Evolutionary conservation across 2,113 vertebrate genomes (phyloP).

Genomic region (Alethe diademata): DNA sequence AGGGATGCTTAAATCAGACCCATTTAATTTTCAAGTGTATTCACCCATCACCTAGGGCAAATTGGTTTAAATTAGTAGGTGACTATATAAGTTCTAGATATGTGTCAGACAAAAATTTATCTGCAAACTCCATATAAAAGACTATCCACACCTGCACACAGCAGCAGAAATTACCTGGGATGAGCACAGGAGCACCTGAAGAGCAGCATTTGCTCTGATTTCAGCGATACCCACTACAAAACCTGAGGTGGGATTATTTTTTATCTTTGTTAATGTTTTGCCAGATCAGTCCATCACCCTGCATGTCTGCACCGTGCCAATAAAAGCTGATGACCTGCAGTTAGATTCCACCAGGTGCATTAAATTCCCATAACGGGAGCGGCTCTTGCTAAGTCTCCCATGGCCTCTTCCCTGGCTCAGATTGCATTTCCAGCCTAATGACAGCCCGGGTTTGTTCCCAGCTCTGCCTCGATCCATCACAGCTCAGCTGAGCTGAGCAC

Average conservation of each 20-base stretch:
- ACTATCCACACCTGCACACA: neutral
- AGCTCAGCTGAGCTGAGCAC: accelerated
- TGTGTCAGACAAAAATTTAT: constrained; percentile 13
- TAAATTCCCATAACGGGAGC: constrained; percentile 62
- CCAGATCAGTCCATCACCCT: constrained; percentile 52
- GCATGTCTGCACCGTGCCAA: constrained; percentile 31
- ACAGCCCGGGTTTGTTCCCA: neutral
- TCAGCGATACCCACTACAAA: neutral
- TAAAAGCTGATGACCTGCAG: constrained; percentile 67
- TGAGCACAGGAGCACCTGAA: neutral
- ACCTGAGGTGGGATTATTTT: neutral
- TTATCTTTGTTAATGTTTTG: constrained; percentile 52
- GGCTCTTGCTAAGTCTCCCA: constrained; percentile 49
- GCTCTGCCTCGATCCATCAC: neutral
- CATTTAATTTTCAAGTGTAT: constrained; percentile 43
- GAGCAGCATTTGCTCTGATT: neutral
- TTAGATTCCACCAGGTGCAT: constrained; percentile 65
- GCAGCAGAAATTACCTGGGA: constrained; percentile 17
- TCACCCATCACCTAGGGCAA: constrained; percentile 46
- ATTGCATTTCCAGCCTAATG: constrained; percentile 61
- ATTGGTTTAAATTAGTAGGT: constrained; percentile 48
- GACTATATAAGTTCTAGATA: constrained; percentile 31
- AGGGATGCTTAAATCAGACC: constrained; percentile 58
- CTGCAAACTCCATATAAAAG: neutral
- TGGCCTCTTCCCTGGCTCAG: constrained; percentile 23